These are phyloP conservation scores for Planococcus citri DNA, from an alignment of 1,140 invertebrate genomes.

Conservation along the genomic window DNA sequence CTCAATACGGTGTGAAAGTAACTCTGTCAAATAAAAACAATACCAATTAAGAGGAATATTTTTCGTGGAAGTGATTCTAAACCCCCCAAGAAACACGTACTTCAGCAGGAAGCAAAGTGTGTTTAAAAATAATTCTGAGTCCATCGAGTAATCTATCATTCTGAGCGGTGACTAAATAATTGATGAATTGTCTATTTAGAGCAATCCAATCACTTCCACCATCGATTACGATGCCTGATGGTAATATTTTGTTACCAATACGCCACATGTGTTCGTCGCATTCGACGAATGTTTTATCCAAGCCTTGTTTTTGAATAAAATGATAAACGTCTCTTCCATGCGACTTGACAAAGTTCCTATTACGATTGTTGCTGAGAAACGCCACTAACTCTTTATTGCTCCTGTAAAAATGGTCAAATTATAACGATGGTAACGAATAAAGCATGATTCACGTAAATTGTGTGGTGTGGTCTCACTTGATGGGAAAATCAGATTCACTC, in stretches of 20 bases:
- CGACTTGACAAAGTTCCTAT: slow-evolving; percentile 88
- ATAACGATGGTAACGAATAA: no score
- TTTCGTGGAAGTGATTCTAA: no score
- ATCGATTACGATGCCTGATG: slow-evolving; percentile 46
- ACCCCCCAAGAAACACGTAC: slow-evolving; percentile 32
- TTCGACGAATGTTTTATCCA: slow-evolving; percentile 93
- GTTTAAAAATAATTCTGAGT: slow-evolving; percentile 64
- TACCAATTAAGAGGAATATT: background rate
- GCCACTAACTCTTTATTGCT: slow-evolving; percentile 60
- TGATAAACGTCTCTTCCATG: slow-evolving; percentile 90
- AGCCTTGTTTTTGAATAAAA: slow-evolving; percentile 93
- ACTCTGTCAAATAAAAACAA: slow-evolving; percentile 44
- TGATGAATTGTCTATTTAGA: slow-evolving; percentile 74
- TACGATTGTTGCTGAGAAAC: slow-evolving; percentile 74
- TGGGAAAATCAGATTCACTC: slow-evolving; percentile 94
- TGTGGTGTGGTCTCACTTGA: slow-evolving; percentile 72
- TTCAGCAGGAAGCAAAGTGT: slow-evolving; percentile 85
- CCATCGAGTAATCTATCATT: slow-evolving; percentile 57
- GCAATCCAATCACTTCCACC: slow-evolving; percentile 98
- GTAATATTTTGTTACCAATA: slow-evolving; percentile 50
- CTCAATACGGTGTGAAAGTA: slow-evolving; percentile 93
- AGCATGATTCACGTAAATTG: no score
- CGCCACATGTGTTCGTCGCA: slow-evolving; percentile 98
- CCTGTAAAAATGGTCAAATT: slow-evolving; percentile 35
- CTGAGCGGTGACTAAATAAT: slow-evolving; percentile 53